These are phyloP conservation scores for Lophius americanus DNA, from an alignment of 2,797 vertebrate genomes.

Conservation along the genomic window DNA sequence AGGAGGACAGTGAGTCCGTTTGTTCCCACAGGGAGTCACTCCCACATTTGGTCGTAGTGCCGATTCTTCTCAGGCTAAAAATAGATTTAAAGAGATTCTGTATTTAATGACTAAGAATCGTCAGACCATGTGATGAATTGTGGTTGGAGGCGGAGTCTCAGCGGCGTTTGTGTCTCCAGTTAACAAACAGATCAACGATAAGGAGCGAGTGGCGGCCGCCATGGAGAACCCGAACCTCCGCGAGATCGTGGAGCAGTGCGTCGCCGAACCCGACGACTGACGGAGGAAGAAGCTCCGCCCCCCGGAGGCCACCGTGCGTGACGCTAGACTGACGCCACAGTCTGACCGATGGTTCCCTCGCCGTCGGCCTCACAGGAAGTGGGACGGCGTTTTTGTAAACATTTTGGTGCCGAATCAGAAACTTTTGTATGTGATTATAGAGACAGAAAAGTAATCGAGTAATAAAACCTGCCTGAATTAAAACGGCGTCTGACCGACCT, in stretches of 20 bases:
- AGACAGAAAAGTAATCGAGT: no score
- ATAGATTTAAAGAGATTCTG: no score
- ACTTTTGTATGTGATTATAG: no score
- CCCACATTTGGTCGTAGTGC: no score
- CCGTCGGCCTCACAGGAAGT: no score
- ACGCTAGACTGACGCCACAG: background rate
- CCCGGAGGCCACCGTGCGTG: background rate
- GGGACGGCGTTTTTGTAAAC: no score
- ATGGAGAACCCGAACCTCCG: constrained; percentile 96
- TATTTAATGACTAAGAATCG: no score
- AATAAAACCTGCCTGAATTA: no score
- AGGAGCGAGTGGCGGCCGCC: constrained; percentile 95
- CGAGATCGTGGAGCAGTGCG: constrained; percentile 96
- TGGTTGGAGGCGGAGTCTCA: background rate
- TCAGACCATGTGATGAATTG: no score
- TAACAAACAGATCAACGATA: constrained; percentile 99
- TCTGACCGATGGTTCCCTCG: background rate
- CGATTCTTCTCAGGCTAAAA: no score
- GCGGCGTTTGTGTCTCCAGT: constrained; percentile 77
- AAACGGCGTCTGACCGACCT: no score
- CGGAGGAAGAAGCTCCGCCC: background rate
- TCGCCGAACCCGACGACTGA: constrained; percentile 89
- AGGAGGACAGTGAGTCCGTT: constrained; percentile 93
- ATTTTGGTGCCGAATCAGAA: no score
- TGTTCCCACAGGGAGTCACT: background rate